Conservation (phyloP, 2,888 invertebrate genomes). For the Encarsia formosa region DNA sequence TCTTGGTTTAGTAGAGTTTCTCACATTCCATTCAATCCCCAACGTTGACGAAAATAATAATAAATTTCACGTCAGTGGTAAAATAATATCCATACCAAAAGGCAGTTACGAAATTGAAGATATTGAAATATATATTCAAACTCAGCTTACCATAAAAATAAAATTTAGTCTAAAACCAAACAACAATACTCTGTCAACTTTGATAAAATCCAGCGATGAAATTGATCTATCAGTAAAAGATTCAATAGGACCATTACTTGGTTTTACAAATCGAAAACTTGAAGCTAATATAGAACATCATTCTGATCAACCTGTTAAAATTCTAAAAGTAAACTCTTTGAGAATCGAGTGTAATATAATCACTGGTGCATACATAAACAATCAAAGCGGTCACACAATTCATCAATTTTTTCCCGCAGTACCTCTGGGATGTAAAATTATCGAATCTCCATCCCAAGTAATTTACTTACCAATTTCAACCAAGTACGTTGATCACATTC, state of each 20-base stretch:
- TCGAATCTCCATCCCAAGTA: slow-evolving; percentile 35
- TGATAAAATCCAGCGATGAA: too few species aligned
- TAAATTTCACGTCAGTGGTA: neutral
- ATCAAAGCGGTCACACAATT: slow-evolving; percentile 1
- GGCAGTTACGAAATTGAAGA: slow-evolving; percentile 1
- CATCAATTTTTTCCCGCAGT: neutral
- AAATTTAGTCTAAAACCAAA: neutral
- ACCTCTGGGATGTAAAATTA: slow-evolving; percentile 40
- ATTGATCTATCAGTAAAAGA: too few species aligned
- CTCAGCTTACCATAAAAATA: neutral
- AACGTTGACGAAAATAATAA: slow-evolving; percentile 26
- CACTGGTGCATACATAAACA: slow-evolving; percentile 5
- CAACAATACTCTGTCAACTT: neutral
- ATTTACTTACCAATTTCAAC: too few species aligned
- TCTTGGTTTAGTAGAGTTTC: neutral
- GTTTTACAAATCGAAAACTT: neutral
- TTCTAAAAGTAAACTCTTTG: slow-evolving; percentile 2
- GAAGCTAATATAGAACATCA: neutral
- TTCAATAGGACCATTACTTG: slow-evolving; percentile 16
- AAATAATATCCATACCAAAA: neutral
- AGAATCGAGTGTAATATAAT: slow-evolving; percentile 7
- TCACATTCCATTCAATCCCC: neutral
- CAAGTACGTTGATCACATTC: too few species aligned
- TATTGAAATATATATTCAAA: neutral
- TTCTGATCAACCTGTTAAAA: neutral